A percentile compares a stretch with the other conserved stretches of the same genome.
phyloP scores from a whole-genome alignment of 2,113 vertebrate species.

The Colistium nudipinnis region DNA sequence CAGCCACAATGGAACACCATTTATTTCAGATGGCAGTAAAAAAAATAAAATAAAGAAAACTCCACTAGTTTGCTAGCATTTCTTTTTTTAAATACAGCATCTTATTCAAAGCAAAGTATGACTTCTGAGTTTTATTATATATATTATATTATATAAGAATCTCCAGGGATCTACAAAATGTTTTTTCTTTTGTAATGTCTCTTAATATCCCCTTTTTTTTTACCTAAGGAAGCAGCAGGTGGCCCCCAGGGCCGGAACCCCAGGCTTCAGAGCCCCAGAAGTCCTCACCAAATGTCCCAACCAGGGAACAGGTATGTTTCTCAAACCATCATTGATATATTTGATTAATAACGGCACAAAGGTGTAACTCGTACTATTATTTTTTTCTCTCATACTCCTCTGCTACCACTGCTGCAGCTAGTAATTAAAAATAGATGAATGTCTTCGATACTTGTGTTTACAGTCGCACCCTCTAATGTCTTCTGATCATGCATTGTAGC shows the following conservation, averaged over 20 bases:
- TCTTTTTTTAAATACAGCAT: neutral
- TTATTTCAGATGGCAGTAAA: neutral
- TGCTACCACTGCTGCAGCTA: neutral
- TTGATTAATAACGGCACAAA: neutral
- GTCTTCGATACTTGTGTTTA: neutral
- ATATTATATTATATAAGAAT: neutral
- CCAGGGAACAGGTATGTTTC: slow-evolving; percentile 89
- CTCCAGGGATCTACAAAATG: no score
- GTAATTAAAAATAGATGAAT: neutral
- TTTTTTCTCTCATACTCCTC: neutral
- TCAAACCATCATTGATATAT: neutral
- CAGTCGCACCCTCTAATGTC: neutral
- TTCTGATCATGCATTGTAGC: slow-evolving; percentile 80
- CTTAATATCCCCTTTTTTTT: neutral
- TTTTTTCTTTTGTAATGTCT: neutral
- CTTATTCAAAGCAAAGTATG: no score
- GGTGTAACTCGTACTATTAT: neutral
- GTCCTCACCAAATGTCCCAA: slow-evolving; percentile 94
- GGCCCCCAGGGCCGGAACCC: slow-evolving; percentile 94
- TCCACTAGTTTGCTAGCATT: no score
- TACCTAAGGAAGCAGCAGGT: slow-evolving; percentile 85
- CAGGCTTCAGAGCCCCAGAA: slow-evolving; percentile 97
- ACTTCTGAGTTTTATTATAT: neutral
- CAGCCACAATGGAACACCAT: neutral
- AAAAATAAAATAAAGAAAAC: no score